Conservation (phyloP, 2,888 invertebrate genomes). For the Dasypogon diadema region DNA sequence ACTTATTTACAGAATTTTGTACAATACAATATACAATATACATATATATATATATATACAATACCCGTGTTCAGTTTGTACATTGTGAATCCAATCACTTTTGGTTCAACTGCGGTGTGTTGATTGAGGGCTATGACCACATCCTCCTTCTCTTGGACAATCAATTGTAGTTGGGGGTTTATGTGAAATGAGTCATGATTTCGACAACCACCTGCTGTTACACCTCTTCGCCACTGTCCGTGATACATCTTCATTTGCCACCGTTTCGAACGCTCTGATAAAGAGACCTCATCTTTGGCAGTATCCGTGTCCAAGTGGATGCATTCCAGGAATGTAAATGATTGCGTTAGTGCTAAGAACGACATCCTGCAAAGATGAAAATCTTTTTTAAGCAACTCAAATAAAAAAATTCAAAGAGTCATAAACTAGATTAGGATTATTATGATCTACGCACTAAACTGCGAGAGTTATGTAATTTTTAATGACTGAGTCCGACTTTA, state of each 20-base stretch:
- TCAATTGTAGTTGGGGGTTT: constrained; percentile 88
- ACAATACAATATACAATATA: too few species aligned
- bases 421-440: too few species aligned
- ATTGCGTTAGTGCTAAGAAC: constrained; percentile 83
- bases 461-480: too few species aligned
- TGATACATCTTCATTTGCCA: constrained; percentile 92
- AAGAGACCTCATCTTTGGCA: constrained; percentile 84
- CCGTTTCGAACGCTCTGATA: constrained; percentile 78
- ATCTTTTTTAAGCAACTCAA: too few species aligned
- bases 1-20: too few species aligned
- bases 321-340: constrained; percentile 85
- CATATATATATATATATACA: not conserved
- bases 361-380: too few species aligned
- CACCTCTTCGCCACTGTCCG: constrained; percentile 88
- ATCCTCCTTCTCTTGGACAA: constrained; percentile 83
- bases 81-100: constrained; percentile 92
- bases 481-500: too few species aligned
- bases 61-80: constrained; percentile 70
- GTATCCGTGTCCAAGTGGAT: constrained; percentile 90
- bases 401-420: too few species aligned
- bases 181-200: constrained; percentile 94
- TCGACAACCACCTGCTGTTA: constrained; percentile 90
- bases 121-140: constrained; percentile 89
- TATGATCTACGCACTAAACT: too few species aligned
- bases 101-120: constrained; percentile 91